Evolutionary conservation across 2,888 invertebrate species (phyloP).

Genomic region (Clivina fossor): DNA sequence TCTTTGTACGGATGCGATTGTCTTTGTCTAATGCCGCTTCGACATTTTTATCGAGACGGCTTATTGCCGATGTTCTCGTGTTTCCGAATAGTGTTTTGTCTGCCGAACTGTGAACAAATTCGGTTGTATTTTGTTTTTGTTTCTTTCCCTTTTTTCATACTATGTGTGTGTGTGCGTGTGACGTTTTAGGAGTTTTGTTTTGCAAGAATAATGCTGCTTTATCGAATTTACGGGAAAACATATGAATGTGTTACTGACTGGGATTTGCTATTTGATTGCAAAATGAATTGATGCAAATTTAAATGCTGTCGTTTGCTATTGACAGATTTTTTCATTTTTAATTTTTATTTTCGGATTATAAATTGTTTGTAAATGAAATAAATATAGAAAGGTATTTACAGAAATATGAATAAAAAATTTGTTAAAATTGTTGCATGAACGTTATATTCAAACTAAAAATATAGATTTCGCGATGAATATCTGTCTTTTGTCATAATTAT

Average conservation of each 20-base stretch:
- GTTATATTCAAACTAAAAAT: too few species aligned
- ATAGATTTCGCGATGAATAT: too few species aligned
- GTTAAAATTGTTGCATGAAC: too few species aligned
- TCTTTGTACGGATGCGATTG: slow-evolving; percentile 1
- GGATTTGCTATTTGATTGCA: slow-evolving; percentile 9
- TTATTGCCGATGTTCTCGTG: slow-evolving; percentile 28
- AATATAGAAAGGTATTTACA: too few species aligned
- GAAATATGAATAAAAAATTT: too few species aligned
- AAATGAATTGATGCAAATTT: too few species aligned
- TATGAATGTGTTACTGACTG: slow-evolving; percentile 6
- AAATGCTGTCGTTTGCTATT: too few species aligned
- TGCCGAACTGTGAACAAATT: slow-evolving; percentile 30
- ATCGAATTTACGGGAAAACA: slow-evolving; percentile 15
- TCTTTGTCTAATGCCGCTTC: slow-evolving; percentile 6
- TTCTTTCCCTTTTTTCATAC: background rate
- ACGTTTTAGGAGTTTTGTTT: slow-evolving; percentile 2
- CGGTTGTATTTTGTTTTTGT: slow-evolving; percentile 19
- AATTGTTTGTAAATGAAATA: too few species aligned
- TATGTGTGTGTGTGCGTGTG: background rate
- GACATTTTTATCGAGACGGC: slow-evolving; percentile 30
- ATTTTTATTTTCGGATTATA: too few species aligned
- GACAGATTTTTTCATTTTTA: too few species aligned
- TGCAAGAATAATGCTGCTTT: background rate
- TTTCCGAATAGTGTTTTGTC: slow-evolving; percentile 30
- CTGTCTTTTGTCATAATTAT: too few species aligned